Evolutionary conservation across 2,797 vertebrate species (phyloP), one percentile per base, ranked within the genome.

Genomic region (Enteromius argenteus): DNA sequence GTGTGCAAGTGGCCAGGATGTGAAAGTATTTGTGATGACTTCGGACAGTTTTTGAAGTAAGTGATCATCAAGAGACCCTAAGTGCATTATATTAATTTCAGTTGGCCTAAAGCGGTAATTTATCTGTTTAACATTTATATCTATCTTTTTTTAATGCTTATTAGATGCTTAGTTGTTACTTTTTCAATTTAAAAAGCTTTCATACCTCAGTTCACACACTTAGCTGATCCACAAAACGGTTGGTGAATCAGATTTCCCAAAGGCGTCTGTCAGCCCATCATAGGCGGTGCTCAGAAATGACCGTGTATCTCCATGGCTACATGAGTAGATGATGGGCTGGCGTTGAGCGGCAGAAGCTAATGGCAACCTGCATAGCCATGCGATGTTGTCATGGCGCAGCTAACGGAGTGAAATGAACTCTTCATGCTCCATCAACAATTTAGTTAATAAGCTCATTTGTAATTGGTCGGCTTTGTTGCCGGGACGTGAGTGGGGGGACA

Each of bases 401-500:
- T 97, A 96, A 96, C 96, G 94, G 96, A 96, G 96, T 96, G 96
- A 97, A 88, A 97, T 98, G 97, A 97, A 97, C 97, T 97, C 96
- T 98, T 98, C 97, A 98, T 99, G 98, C 97, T 98, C 97, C 97
- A 97, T 98, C 98, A 98, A 97, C 98, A 99, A 98, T 98, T 99
- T 98, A 97, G 97, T 98, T 99, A 99, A 99, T 99, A 99, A 99
- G 97, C 97, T 99, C 96, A 97, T 98, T 99, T 99, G 97, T 98
- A 99, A 99, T 98, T 97, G 97, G 96, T 94, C 95, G 95, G 96
- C 97, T 97, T 98, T 98, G 96, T 99, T 98, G 97, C 97, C 94
- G 93, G 96, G 96, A 97, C 96, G 97, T 97, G 97, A 96, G 97
- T 94, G 96, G 96, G 93, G 71, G 96, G 96, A 96, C 97, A 97